Base-by-base conservation (phyloP, 1,140 invertebrate species). In the Temnothorax curvispinosus region DNA sequence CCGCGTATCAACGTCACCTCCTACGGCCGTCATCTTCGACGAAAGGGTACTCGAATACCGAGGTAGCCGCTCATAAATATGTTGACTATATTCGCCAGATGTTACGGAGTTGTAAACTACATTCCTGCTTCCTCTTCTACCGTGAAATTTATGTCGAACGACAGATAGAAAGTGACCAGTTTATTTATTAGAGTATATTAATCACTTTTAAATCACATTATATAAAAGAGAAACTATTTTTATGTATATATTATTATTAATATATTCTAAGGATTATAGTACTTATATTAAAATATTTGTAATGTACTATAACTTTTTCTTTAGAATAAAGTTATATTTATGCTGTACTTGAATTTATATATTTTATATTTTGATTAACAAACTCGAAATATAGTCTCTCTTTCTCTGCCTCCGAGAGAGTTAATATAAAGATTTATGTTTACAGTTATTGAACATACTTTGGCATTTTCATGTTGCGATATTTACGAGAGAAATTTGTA, bases 1-100 rank as follows among this genome's bases (percentile, higher is more conserved):
- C n/a, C 47, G 18, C 64, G 32, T 72, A 88, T 77, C 87, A 56
- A 77, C 58, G 64, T 77, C 62, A 69, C 27, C n/a, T 56, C 41
- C 41, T 47, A 74, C 80, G 80, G 54, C 15, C 65, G 65, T 72
- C 47, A 54, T 71, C 47, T 56, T 72, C 78, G 65, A 58, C 67
- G 67, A 58, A 77, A 84, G 54, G 72, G 72, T 47, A 50, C 56
- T 74, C 44, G 47, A 41, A 82, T 88, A 44, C 32, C 44, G 58
- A 60, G 52, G 50, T 87, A 82, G 35, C 76, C 60, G n/a, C 9
- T 15, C 67, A 69, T 67, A 87, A 87, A 82, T 56, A 72, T 56
- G 62, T 44, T 54, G 64, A 38, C 47, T 32, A 18, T 44, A 47
- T 71, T 84, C 9, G 44, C 21, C 35, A 56, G 64, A 62, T 58